Evolutionary conservation across 2,888 invertebrate species (phyloP).

Genomic region (Aelia acuminata): DNA sequence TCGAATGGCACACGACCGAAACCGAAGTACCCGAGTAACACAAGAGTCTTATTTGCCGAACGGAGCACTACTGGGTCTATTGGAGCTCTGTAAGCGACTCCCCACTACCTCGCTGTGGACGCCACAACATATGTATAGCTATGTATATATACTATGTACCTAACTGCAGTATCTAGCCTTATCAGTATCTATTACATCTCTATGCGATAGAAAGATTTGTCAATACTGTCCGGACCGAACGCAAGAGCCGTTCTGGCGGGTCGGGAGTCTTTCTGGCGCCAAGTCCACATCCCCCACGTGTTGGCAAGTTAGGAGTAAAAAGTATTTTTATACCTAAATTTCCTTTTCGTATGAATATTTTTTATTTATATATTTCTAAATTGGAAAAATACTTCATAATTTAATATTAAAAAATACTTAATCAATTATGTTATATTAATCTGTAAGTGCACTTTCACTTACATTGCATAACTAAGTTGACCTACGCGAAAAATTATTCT

Average conservation of each 20-base stretch:
- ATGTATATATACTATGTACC: neutral
- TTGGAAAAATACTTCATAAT: too few relatives aligned
- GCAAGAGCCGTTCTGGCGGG: neutral
- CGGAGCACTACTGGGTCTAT: neutral
- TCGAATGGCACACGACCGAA: neutral
- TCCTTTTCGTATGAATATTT: constrained; percentile 20
- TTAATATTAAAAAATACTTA: too few relatives aligned
- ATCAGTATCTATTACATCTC: neutral
- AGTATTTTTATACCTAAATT: constrained; percentile 7
- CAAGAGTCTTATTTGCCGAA: neutral
- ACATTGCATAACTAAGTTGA: too few relatives aligned
- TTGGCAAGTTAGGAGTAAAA: neutral
- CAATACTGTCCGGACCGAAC: neutral
- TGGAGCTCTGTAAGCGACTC: neutral
- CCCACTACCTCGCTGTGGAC: neutral
- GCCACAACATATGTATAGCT: neutral
- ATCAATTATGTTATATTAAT: too few relatives aligned
- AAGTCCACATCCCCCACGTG: neutral
- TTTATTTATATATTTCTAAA: too few relatives aligned
- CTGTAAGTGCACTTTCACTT: too few relatives aligned
- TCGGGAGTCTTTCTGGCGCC: neutral
- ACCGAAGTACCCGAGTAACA: neutral
- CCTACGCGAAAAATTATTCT: too few relatives aligned
- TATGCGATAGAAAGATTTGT: neutral
- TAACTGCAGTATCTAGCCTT: neutral